Conservation (phyloP, 2,888 invertebrate species). For the Aromia moschata region DNA sequence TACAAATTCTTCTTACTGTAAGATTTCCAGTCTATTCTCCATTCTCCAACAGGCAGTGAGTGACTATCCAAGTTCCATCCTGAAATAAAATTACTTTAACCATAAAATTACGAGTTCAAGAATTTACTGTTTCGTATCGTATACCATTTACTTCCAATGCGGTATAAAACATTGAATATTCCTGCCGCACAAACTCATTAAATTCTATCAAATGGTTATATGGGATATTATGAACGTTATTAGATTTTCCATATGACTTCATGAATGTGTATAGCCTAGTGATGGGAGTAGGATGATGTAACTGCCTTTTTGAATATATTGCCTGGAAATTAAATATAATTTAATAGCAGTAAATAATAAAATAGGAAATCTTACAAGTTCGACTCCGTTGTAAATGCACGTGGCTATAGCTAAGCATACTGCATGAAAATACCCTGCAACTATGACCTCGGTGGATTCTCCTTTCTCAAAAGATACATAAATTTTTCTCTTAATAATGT, state of each 20-base stretch:
- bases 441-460: conserved; percentile 66
- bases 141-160: conserved; percentile 58
- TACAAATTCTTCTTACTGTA: conserved; percentile 32
- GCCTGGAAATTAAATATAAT: conserved; percentile 47
- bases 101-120: too few species aligned
- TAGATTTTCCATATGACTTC: conserved; percentile 50
- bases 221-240: conserved; percentile 47
- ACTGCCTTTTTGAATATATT: conserved; percentile 54
- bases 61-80: conserved; percentile 59
- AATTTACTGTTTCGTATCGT: too few species aligned
- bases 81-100: conserved; percentile 47
- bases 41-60: conserved; percentile 58
- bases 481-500: conserved; percentile 63
- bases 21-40: conserved; percentile 53
- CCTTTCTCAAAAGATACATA: conserved; percentile 68
- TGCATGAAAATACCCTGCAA: conserved; percentile 77
- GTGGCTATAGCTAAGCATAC: conserved; percentile 66
- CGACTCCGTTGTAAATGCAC: conserved; percentile 55
- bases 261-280: conserved; percentile 54
- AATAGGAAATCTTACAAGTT: conserved; percentile 51
- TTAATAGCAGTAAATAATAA: background rate
- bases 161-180: conserved; percentile 57
- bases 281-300: conserved; percentile 56
- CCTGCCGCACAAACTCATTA: conserved; percentile 54
- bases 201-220: conserved; percentile 49